Evolutionary conservation across 2,797 vertebrate genomes (phyloP).

Genomic region (Pelodytes ibericus): DNA sequence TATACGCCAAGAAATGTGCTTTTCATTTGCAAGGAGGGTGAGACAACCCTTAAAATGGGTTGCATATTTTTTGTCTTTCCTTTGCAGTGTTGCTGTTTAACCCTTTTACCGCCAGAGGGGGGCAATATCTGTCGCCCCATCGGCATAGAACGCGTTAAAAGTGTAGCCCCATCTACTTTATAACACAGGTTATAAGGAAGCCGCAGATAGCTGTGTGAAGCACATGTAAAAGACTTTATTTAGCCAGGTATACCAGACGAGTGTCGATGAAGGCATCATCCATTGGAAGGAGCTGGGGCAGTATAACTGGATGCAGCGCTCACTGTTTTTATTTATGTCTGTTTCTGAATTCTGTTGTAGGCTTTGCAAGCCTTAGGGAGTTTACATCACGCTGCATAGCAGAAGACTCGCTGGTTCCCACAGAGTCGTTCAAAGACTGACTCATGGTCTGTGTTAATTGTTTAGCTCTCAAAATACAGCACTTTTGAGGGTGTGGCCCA

Average conservation of each 20-base stretch:
- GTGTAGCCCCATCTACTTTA: not conserved
- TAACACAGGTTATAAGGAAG: not conserved
- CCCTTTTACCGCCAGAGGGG: not conserved
- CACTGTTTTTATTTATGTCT: slow-evolving; percentile 77
- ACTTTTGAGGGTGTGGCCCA: slow-evolving; percentile 77
- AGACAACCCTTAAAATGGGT: slow-evolving; percentile 12
- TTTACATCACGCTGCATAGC: slow-evolving; percentile 84
- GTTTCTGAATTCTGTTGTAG: slow-evolving; percentile 76
- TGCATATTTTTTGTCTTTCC: slow-evolving; percentile 55
- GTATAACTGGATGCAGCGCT: slow-evolving; percentile 61
- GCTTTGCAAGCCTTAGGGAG: slow-evolving; percentile 79
- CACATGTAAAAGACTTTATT: no score
- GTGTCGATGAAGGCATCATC: not conserved
- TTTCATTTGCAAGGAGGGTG: slow-evolving; percentile 71
- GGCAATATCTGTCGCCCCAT: not conserved
- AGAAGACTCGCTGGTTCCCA: slow-evolving; percentile 84
- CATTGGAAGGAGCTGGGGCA: slow-evolving; percentile 58
- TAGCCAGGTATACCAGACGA: not conserved
- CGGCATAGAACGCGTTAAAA: not conserved
- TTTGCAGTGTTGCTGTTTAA: not conserved
- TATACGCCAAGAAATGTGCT: slow-evolving; percentile 76
- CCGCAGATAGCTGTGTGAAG: not conserved
- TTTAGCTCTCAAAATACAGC: slow-evolving; percentile 83
- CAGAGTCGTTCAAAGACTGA: slow-evolving; percentile 83
- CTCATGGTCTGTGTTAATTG: slow-evolving; percentile 84